Percentiles rank a stretch among this genome's conserved stretches.
phyloP scores from a whole-genome alignment of 2,888 invertebrate species.

The Caenorhabditis wallacei region DNA sequence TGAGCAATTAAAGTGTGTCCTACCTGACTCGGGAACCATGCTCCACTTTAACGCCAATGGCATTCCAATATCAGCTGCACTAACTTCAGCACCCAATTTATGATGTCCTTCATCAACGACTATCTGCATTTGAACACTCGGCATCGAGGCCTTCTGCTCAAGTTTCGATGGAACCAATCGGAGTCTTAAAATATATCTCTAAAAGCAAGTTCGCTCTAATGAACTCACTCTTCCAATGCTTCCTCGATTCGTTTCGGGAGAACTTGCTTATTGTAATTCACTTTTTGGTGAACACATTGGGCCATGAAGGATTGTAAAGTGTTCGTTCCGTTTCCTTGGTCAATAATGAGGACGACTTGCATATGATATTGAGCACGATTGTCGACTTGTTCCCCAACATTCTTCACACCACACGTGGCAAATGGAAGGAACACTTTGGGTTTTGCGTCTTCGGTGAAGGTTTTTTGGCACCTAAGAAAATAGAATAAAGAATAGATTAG shows the following conservation, averaged over 20 bases:
- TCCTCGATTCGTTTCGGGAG: constrained; percentile 81
- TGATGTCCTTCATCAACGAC: constrained; percentile 76
- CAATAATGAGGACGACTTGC: constrained; percentile 79
- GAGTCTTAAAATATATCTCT: too few relatives aligned
- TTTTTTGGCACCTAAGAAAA: constrained; percentile 60
- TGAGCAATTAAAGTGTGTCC: too few relatives aligned
- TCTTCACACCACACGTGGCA: constrained; percentile 79
- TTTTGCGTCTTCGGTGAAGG: constrained; percentile 56
- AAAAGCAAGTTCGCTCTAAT: neutral
- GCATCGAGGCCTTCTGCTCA: constrained; percentile 81
- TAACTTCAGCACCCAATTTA: constrained; percentile 69
- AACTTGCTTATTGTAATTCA: constrained; percentile 77
- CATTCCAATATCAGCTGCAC: constrained; percentile 79
- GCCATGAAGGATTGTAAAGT: constrained; percentile 81
- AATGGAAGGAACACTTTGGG: constrained; percentile 72
- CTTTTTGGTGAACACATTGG: constrained; percentile 80
- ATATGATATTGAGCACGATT: constrained; percentile 77
- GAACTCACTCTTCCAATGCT: constrained; percentile 80
- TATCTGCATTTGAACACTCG: constrained; percentile 79
- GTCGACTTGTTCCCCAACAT: constrained; percentile 72
- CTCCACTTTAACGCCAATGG: constrained; percentile 80
- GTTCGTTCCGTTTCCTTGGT: constrained; percentile 77
- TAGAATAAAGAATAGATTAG: neutral
- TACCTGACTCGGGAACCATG: constrained; percentile 77
- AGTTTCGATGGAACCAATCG: constrained; percentile 77